Base-by-base conservation (phyloP, 2,888 invertebrate species). In the Lampropteryx suffumata region DNA sequence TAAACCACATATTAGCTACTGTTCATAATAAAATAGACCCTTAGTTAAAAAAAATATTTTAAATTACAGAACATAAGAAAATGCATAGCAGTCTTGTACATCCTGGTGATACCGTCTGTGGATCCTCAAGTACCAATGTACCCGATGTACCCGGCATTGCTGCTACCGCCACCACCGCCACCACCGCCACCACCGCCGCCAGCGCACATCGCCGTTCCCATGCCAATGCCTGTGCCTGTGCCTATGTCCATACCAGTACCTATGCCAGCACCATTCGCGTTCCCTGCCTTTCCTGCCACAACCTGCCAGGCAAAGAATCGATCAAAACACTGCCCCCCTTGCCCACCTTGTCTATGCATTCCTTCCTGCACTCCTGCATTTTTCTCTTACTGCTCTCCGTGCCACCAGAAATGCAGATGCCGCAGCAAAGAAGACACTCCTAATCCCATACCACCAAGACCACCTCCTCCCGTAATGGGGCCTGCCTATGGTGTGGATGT, bases 301-400 rank as follows among this genome's bases (percentile, higher is more conserved):
- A 4, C 8, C 0, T 66, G 55, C 39, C 52, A 44, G 27, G 9
- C 8, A 11, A 53, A 27, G 1, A 33, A 34, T 1, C 59, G 65
- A 30, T 50, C 67, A 2, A 57, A 50, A n/a, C 62, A 52, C 17
- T 84, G 84, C 36, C 87, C 86, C 0, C 77, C 79, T 0, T 87
- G 87, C 34, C 87, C 87, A 0, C 87, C 87, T 0, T 87, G 87
- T 48, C 41, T 74, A 0, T 87, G 87, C 45, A 41, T 42, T 17
- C 85, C 87, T 1, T 64, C 70, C 0, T 87, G 86, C 45, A 84
- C 84, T 1, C 87, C 87, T n/a, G 60, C 84, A 1, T 84, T 84
- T 59, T 87, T 78, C 50, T 73, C 87, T 0, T 87, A 71, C 51
- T 87, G 87, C 46, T 87, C 87, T 0, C 64, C 76, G 3, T 88